phyloP scores from a whole-genome alignment of 2,888 invertebrate genomes.

The Notocelia uddmanniana region DNA sequence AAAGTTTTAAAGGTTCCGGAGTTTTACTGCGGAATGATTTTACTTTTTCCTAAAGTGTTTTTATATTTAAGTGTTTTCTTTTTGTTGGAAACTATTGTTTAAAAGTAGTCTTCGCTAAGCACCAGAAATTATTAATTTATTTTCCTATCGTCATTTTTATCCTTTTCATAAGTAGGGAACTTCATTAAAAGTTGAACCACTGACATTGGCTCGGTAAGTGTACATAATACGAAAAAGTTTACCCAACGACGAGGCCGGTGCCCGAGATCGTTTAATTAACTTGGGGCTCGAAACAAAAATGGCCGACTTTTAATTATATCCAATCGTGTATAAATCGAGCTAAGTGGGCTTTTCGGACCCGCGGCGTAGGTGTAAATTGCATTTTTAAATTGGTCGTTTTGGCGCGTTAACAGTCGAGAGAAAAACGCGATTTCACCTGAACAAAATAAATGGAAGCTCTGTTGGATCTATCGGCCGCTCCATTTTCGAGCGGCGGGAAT shows the following conservation, averaged over 20 bases:
- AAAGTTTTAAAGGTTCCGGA: slow-evolving; percentile 25
- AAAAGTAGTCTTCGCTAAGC: slow-evolving; percentile 1
- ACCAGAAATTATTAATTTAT: slow-evolving; percentile 27
- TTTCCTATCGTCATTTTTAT: slow-evolving; percentile 39
- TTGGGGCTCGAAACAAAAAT: slow-evolving; percentile 61
- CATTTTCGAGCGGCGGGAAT: slow-evolving; percentile 33
- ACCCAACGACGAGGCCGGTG: slow-evolving; percentile 43
- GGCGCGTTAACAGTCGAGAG: slow-evolving; percentile 37
- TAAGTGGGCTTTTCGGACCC: slow-evolving; percentile 59
- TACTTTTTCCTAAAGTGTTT: slow-evolving; percentile 23
- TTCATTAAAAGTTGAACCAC: slow-evolving; percentile 46
- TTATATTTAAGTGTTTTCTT: background rate
- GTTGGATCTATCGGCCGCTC: slow-evolving; percentile 30
- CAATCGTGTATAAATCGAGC: slow-evolving; percentile 59
- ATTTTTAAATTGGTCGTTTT: slow-evolving; percentile 53
- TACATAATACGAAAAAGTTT: slow-evolving; percentile 46
- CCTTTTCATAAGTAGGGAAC: slow-evolving; percentile 40
- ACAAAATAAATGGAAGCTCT: slow-evolving; percentile 34
- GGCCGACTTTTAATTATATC: slow-evolving; percentile 65
- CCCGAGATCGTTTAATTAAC: slow-evolving; percentile 63
- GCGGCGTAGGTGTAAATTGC: slow-evolving; percentile 57
- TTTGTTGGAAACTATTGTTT: slow-evolving; percentile 7
- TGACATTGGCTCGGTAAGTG: slow-evolving; percentile 45
- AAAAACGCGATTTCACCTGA: slow-evolving; percentile 51
- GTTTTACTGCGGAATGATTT: slow-evolving; percentile 5